Conservation (phyloP, 2,113 vertebrate species). For the Salvelinus namaycush region DNA sequence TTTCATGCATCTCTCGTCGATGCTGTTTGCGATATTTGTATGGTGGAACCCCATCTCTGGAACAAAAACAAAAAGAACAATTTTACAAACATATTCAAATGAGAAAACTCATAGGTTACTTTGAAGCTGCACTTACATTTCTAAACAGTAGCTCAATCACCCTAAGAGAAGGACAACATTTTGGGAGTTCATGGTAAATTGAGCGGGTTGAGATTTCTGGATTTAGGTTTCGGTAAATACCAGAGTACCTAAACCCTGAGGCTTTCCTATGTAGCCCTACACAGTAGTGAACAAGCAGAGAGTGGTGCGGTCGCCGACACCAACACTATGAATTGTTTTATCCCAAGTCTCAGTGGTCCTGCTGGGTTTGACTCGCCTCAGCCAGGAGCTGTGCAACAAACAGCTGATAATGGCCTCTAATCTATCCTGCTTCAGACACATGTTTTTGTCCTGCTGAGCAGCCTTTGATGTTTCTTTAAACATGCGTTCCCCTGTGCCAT, state of each 20-base stretch:
- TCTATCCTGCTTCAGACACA: conserved; percentile 78
- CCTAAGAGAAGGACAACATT: not conserved
- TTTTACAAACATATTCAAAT: not conserved
- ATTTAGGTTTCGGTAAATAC: not conserved
- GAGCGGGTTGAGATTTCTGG: too few relatives aligned
- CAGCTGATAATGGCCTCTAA: conserved; percentile 79
- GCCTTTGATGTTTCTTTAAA: conserved; percentile 80
- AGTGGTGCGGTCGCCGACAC: conserved; percentile 17
- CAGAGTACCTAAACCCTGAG: conserved; percentile 32
- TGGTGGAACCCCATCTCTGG: conserved; percentile 93
- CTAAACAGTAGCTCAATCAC: not conserved
- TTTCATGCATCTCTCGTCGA: conserved; percentile 98
- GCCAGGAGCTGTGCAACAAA: conserved; percentile 69
- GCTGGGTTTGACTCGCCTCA: conserved; percentile 59
- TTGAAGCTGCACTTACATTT: too few relatives aligned
- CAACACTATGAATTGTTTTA: conserved; percentile 40
- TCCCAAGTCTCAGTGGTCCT: conserved; percentile 65
- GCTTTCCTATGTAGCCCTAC: conserved; percentile 24
- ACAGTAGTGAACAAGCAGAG: conserved; percentile 35
- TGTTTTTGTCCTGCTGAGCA: conserved; percentile 71
- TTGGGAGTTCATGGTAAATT: not conserved
- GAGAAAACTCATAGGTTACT: too few relatives aligned
- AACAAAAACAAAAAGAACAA: conserved; percentile 50
- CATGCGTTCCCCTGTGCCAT: conserved; percentile 71
- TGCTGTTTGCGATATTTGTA: conserved; percentile 94